phyloP scores from a whole-genome alignment of 2,888 invertebrate genomes.

The Apotomis capreana region DNA sequence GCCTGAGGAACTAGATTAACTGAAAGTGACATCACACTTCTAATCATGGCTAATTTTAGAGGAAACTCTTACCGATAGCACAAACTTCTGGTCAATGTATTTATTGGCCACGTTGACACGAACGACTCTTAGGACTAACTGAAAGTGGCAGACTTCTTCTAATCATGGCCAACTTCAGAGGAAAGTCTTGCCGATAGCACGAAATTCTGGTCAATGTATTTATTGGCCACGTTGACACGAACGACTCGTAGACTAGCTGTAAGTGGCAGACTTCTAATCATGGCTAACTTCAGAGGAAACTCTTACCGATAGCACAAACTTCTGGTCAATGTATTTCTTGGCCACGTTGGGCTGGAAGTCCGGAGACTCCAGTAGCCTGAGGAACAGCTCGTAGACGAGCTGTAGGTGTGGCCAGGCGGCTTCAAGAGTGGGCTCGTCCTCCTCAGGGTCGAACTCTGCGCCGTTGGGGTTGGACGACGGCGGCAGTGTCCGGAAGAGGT shows the following conservation, averaged over 20 bases:
- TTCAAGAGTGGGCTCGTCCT: constrained; percentile 97
- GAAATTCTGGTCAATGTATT: constrained; percentile 97
- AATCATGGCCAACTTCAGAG: neutral
- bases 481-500: constrained; percentile 94
- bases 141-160: too few relatives aligned
- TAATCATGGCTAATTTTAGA: neutral
- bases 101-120: constrained; percentile 82
- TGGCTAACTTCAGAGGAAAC: neutral
- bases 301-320: constrained; percentile 94
- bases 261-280: too few relatives aligned
- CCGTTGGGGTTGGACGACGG: constrained; percentile 93
- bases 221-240: constrained; percentile 78
- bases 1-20: too few relatives aligned
- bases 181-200: constrained; percentile 89
- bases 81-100: constrained; percentile 97
- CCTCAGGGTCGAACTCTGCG: constrained; percentile 96
- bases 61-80: constrained; percentile 88
- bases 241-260: too few relatives aligned
- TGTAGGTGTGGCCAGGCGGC: constrained; percentile 98
- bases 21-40: too few relatives aligned
- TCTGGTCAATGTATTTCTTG: constrained; percentile 97
- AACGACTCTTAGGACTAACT: too few relatives aligned
- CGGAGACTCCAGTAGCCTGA: constrained; percentile 93
- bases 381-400: constrained; percentile 89
- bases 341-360: constrained; percentile 96